Conservation (phyloP, 2,797 vertebrate species). For the Chrosomus eos region DNA sequence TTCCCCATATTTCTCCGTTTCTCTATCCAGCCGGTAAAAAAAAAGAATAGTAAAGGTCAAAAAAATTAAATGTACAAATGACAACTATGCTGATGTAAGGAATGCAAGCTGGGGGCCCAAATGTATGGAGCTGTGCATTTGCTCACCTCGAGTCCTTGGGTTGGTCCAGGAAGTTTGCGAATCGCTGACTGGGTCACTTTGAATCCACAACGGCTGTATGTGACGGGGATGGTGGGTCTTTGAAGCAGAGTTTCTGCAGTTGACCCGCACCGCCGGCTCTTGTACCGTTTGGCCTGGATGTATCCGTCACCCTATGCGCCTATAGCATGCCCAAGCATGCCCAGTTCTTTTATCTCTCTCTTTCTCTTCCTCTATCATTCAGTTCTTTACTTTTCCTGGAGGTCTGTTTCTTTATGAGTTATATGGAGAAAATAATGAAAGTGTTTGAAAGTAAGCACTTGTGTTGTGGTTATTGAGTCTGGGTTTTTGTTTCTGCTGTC, state of each 20-base stretch:
- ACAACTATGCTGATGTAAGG: conserved; percentile 23
- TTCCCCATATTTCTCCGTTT: conserved; percentile 66
- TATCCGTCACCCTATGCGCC: conserved; percentile 58
- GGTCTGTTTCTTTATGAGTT: conserved; percentile 78
- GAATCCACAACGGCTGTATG: conserved; percentile 19
- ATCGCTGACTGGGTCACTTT: conserved; percentile 22
- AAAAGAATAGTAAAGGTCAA: conserved; percentile 9
- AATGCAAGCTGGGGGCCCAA: conserved; percentile 40
- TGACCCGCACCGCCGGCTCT: conserved; percentile 49
- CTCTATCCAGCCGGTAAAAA: conserved; percentile 44
- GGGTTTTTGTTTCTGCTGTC: conserved; percentile 8
- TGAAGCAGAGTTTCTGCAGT: conserved; percentile 44
- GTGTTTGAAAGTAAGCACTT: conserved; percentile 80
- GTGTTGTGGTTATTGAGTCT: conserved; percentile 67
- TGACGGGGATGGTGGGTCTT: conserved; percentile 24
- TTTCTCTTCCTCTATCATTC: conserved; percentile 57
- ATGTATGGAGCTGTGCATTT: conserved; percentile 31
- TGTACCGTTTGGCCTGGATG: conserved; percentile 54
- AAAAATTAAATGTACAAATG: conserved; percentile 21
- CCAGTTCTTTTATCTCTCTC: conserved; percentile 58
- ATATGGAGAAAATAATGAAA: conserved; percentile 85
- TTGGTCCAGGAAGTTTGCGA: conserved; percentile 8
- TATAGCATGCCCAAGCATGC: conserved; percentile 69
- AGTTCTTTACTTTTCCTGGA: conserved; percentile 63
- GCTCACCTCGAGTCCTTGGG: conserved; percentile 23